Percentiles rank a stretch among this genome's conserved stretches.
These are phyloP conservation scores for Xiphorhynchus elegans DNA, from an alignment of 2,113 vertebrate species.

Conservation along the genomic window DNA sequence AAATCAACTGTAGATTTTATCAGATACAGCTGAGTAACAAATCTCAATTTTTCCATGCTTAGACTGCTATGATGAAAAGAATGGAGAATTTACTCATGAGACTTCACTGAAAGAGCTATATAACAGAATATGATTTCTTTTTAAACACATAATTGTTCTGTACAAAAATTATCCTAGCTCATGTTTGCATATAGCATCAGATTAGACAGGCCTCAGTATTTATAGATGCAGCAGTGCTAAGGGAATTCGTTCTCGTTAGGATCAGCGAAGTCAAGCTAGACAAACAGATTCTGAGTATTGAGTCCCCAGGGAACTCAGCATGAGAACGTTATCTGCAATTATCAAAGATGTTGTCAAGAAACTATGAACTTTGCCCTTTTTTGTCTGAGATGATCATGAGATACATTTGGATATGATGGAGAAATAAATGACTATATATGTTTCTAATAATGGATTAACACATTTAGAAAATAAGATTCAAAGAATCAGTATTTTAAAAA, in stretches of 20 bases:
- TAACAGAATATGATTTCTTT: slow-evolving; percentile 7
- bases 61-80: neutral
- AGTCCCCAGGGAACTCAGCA: slow-evolving; percentile 63
- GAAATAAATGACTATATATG: slow-evolving; percentile 24
- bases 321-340: slow-evolving; percentile 72
- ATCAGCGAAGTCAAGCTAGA: slow-evolving; percentile 72
- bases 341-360: slow-evolving; percentile 80
- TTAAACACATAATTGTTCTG: neutral
- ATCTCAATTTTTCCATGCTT: neutral
- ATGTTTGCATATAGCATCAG: neutral
- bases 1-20: neutral
- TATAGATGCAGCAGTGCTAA: slow-evolving; percentile 44
- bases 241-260: slow-evolving; percentile 72
- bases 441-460: neutral
- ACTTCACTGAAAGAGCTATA: neutral
- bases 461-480: slow-evolving; percentile 2
- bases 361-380: slow-evolving; percentile 73
- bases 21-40: neutral
- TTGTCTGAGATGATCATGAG: slow-evolving; percentile 43
- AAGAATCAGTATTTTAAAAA: neutral
- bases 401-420: slow-evolving; percentile 68
- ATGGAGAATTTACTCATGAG: neutral
- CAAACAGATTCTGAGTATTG: slow-evolving; percentile 68
- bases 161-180: neutral
- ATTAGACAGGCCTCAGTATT: neutral